Conservation (phyloP, 2,113 vertebrate genomes). For the Laterallus jamaicensis region DNA sequence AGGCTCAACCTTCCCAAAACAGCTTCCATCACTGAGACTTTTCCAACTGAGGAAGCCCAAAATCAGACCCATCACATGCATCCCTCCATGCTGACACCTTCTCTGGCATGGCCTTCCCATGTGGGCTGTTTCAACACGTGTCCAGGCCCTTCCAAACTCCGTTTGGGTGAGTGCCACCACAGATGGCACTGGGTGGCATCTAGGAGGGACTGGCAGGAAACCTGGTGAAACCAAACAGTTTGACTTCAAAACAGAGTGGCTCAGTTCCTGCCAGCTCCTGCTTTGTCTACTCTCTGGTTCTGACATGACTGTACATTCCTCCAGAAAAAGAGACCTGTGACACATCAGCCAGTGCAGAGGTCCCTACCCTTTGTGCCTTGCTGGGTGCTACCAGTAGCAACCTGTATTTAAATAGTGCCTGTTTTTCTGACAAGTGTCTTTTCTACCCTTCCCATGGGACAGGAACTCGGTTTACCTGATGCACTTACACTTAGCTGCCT, state of each 20-base stretch:
- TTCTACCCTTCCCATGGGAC: not conserved
- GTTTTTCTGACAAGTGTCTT: not conserved
- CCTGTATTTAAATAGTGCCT: not conserved
- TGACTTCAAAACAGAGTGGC: not conserved
- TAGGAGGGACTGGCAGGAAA: not conserved
- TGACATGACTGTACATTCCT: fast-evolving
- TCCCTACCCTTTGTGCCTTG: not conserved
- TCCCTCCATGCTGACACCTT: not conserved
- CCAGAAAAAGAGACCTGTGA: not conserved
- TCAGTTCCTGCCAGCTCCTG: not conserved
- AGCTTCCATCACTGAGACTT: not conserved
- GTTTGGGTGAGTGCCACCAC: too few species aligned
- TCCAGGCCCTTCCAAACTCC: not conserved
- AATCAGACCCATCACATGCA: fast-evolving
- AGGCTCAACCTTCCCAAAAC: not conserved
- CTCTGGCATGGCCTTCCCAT: not conserved
- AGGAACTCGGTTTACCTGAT: not conserved
- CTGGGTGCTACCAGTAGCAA: not conserved
- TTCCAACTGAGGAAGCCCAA: not conserved
- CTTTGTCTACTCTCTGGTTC: not conserved
- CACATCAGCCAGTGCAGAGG: not conserved
- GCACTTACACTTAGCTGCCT: not conserved
- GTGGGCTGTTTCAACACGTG: fast-evolving
- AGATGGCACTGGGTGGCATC: too few species aligned
- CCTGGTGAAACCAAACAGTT: not conserved